phyloP scores from a whole-genome alignment of 1,140 invertebrate species.

The Cyrtorhinus lividipennis region DNA sequence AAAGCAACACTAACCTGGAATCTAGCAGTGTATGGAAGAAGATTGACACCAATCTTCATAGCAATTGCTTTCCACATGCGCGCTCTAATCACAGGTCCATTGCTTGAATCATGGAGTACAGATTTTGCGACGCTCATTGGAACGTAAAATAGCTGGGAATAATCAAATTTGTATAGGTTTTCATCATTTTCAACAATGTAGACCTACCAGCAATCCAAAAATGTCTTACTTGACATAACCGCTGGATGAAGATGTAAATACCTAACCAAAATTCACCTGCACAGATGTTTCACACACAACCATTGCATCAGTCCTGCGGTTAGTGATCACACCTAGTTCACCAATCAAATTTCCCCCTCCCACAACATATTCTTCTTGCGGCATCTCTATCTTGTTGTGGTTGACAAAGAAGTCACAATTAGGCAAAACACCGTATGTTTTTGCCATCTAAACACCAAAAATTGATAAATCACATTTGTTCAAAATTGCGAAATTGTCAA shows the following conservation, averaged over 20 bases:
- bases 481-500: no score
- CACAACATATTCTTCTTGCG: constrained; percentile 30
- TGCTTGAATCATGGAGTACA: constrained; percentile 16
- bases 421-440: constrained; percentile 10
- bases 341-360: constrained; percentile 33
- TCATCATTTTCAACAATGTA: neutral
- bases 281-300: constrained; percentile 33
- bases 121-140: constrained; percentile 16
- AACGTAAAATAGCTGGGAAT: constrained; percentile 8
- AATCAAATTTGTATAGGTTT: neutral
- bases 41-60: constrained; percentile 18
- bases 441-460: neutral
- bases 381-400: neutral
- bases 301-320: constrained; percentile 27
- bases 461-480: neutral
- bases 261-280: no score
- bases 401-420: constrained; percentile 14
- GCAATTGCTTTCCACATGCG: constrained; percentile 25
- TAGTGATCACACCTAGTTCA: constrained; percentile 32
- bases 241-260: no score
- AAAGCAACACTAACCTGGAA: constrained; percentile 20
- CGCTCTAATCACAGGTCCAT: constrained; percentile 16
- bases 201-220: no score
- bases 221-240: no score
- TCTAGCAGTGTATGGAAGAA: constrained; percentile 22